Base-by-base conservation (phyloP, 2,113 vertebrate species). In the Calypte anna region DNA sequence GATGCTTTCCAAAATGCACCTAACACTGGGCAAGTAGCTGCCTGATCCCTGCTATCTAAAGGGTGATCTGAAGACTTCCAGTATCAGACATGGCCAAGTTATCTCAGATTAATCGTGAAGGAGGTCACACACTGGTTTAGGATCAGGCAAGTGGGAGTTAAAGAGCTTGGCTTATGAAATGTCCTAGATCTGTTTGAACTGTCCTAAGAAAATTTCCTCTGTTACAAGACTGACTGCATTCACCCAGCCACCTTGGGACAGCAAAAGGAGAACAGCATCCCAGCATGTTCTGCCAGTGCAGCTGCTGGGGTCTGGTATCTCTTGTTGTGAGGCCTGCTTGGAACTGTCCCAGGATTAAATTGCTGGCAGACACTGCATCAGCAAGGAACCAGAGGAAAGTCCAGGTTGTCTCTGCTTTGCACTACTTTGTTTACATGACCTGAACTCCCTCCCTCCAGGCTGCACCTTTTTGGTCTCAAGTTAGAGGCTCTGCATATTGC, bases 1-100 rank as follows among this genome's bases (percentile, higher is more conserved):
- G 18, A 3, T 48, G 28, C 31, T 68, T 69, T 64, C 36, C 12
- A 19, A 46, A 89, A 46, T 23, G n/a, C 24, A 31, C 12, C 4
- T 31, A 30, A 17, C 48, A 51, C 40, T 46, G 36, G 6, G 25
- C 5, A 16, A 69, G 55, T 50, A 89, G 40, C 64, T 82, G 33
- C 54, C 30, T 66, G 24, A 6, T 57, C 40, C 68, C 33, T 64
- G 1, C 44, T 11, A 0, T 5, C 12, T 62, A 6, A 44, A 44
- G 30, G 36, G n/a, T 54, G 31, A 55, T 59, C 67, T 55, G 48
- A 77, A 94, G 30, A 38, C 16, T 83, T 80, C 21, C 38, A 38
- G 0, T 24, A 19, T 10, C 3, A 12, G 23, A 8, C 25, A 4
- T 0, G 1, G 36, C 25, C 0, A 1, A 16, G 58, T 28, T 80